phyloP scores from a whole-genome alignment of 2,888 invertebrate species.

The Hirtodrosophila alboralis region DNA sequence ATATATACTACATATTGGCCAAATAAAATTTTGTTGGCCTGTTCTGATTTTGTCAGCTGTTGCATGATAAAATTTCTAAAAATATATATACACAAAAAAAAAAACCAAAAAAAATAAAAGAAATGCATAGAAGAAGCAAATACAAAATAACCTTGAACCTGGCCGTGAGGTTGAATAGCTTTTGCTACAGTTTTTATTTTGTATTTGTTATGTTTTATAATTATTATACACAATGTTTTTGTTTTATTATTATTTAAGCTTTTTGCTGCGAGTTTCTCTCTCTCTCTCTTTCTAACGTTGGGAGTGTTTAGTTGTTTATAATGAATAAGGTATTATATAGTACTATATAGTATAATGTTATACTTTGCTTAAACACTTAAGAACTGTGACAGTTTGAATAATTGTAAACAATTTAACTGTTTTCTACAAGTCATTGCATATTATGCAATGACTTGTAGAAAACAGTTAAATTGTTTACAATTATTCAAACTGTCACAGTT shows the following conservation, averaged over 20 bases:
- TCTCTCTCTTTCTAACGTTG: slow-evolving; percentile 8
- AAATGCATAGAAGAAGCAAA: slow-evolving; percentile 48
- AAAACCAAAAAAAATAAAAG: too few species aligned
- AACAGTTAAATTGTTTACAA: background rate
- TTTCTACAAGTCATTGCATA: too few species aligned
- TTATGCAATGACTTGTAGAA: too few species aligned
- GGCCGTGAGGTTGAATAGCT: slow-evolving; percentile 59
- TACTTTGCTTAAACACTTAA: too few species aligned
- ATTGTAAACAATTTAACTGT: background rate
- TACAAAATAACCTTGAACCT: slow-evolving; percentile 69
- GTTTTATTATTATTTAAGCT: slow-evolving; percentile 24
- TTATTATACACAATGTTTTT: slow-evolving; percentile 17
- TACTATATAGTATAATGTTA: too few species aligned
- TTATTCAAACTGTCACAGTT: too few species aligned
- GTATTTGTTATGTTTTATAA: background rate
- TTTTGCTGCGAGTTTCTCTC: slow-evolving; percentile 18
- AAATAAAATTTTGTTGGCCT: slow-evolving; percentile 28
- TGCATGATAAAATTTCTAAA: slow-evolving; percentile 79
- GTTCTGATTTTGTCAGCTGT: slow-evolving; percentile 65
- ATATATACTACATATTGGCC: slow-evolving; percentile 13
- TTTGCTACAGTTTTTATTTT: slow-evolving; percentile 15
- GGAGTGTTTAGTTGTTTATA: slow-evolving; percentile 15
- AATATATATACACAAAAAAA: slow-evolving; percentile 53
- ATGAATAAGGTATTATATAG: too few species aligned
- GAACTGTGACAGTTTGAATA: too few species aligned